phyloP scores from a whole-genome alignment of 64 coral and sea anemone species.

The Dendronephthya gigantea region DNA sequence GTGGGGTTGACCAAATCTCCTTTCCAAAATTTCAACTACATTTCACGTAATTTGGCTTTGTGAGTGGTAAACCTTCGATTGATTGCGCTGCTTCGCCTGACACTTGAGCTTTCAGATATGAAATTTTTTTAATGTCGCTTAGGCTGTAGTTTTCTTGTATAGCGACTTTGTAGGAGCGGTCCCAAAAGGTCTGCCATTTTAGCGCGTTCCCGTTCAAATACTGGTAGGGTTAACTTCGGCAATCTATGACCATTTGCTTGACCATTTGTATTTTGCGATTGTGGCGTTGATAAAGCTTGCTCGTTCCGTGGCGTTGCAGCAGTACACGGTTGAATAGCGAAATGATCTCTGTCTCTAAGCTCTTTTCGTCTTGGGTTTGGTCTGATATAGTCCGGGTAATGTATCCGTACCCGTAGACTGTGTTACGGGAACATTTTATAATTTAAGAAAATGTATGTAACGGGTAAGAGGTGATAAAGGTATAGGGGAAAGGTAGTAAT shows the following conservation, averaged over 20 bases:
- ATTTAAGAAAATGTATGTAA: no score
- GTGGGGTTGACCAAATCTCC: slow-evolving; percentile 39
- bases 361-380: background rate
- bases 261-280: background rate
- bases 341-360: background rate
- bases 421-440: no score
- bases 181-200: slow-evolving; percentile 41
- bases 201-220: slow-evolving; percentile 8
- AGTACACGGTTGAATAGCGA: background rate
- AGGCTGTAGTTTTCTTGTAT: slow-evolving; percentile 18
- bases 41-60: no score
- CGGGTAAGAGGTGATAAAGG: no score
- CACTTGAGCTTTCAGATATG: slow-evolving; percentile 37
- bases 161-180: slow-evolving; percentile 19
- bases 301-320: no score
- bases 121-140: slow-evolving; percentile 34
- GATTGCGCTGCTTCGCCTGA: slow-evolving; percentile 9
- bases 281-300: background rate
- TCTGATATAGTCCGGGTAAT: background rate
- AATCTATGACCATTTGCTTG: background rate
- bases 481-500: no score
- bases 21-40: background rate
- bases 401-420: background rate
- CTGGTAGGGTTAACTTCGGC: background rate
- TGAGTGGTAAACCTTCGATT: slow-evolving; percentile 14